Conservation (phyloP, 2,113 vertebrate species). For the Toxotes chatareus region DNA sequence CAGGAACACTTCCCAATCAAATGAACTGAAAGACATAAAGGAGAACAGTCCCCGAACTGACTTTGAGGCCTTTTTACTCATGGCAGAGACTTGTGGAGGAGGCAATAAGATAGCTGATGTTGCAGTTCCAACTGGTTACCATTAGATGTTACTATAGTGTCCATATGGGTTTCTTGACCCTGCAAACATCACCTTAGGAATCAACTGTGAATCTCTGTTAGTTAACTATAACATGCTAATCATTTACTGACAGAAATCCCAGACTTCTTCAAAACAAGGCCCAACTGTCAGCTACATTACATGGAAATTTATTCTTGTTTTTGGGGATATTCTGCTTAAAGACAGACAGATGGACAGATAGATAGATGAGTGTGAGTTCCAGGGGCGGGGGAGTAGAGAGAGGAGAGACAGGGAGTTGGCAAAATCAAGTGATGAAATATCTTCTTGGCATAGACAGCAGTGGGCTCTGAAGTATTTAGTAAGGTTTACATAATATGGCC, state of each 20-base stretch:
- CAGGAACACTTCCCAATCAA: neutral
- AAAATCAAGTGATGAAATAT: neutral
- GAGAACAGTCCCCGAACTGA: neutral
- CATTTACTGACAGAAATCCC: neutral
- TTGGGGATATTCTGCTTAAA: neutral
- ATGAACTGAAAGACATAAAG: neutral
- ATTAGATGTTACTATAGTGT: conserved; percentile 28
- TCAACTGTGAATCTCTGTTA: neutral
- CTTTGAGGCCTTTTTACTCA: neutral
- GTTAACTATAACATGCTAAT: neutral
- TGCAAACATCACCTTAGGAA: neutral
- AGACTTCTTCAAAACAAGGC: too few species aligned
- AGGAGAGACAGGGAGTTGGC: neutral
- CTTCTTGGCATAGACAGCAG: too few species aligned
- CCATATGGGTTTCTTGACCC: neutral
- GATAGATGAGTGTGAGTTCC: too few species aligned
- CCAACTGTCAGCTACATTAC: neutral
- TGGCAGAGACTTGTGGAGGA: neutral
- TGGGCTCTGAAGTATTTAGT: neutral
- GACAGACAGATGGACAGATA: neutral
- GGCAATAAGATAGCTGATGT: neutral
- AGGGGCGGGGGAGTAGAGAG: neutral
- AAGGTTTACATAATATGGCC: neutral
- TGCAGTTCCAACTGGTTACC: conserved; percentile 29
- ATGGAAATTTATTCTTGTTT: neutral